Base-by-base conservation (phyloP, 92 coral and sea anemone genomes). In the Muricea muricata region DNA sequence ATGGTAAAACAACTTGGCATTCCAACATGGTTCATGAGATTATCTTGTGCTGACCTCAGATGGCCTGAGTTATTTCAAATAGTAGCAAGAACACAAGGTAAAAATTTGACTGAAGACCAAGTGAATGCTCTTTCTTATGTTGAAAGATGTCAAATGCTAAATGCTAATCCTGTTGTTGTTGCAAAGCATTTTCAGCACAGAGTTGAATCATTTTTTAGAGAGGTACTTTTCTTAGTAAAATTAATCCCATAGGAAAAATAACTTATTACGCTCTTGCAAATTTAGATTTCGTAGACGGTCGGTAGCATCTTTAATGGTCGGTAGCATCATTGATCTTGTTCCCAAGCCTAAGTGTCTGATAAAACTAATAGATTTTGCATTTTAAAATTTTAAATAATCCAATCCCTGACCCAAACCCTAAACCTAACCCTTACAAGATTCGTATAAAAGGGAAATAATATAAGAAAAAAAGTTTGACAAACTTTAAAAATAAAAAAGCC, bases 121-220 rank as follows among this genome's bases (percentile, higher is more conserved):
- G 56, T 48, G 1, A 2, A 12, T 3, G 56, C 56, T 20, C 13
- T 48, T 7, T 48, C 56, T 48, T 48, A 48, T 48, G 56, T 48
- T 48, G 56, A 48, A 48, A 48, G 56, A 20, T 48, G 56, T 48
- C 56, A 48, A 48, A 48, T 48, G 56, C 56, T 48, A 12, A 48
- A 48, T 48, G 56, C 56, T 48, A 48, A 48, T 48, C 56, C 56
- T 48, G 56, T 48, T 48, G 56, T 48, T 48, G 56, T 48, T 48
- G 56, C 56, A 48, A 48, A 48, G 56, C 56, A 48, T 48, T 48
- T 48, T 10, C 56, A 48, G 15, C 56, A 48, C 56, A 48, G 56
- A 48, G 56, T 48, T 12, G 56, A 48, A 20, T 7, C 56, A 48
- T 48, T 48, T 48, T 48, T 48, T 48, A 48, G 18, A 7, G 56